phyloP scores from a whole-genome alignment of 2,797 vertebrate genomes.

The Graptemys geographica region DNA sequence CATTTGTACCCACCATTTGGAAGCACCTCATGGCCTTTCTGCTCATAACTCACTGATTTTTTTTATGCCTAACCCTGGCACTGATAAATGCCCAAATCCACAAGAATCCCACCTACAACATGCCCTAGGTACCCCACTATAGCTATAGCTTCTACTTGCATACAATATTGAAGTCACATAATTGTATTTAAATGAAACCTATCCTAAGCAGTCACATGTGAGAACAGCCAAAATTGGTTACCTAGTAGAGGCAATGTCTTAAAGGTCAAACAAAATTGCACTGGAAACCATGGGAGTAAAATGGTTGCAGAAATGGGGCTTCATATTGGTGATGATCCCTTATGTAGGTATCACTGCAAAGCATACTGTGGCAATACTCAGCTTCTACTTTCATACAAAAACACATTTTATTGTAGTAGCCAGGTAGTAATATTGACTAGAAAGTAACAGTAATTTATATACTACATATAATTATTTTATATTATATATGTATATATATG shows the following conservation, averaged over 20 bases:
- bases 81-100: not conserved
- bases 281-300: not conserved
- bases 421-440: not conserved
- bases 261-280: not conserved
- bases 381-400: not conserved
- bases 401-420: not conserved
- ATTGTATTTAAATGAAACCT: not conserved
- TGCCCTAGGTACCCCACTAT: not conserved
- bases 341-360: not conserved
- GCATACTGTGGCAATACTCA: not conserved
- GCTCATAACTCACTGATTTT: not conserved
- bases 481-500: too few species aligned
- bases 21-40: not conserved
- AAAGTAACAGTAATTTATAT: not conserved
- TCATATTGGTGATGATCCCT: not conserved
- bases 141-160: not conserved
- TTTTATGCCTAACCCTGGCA: not conserved
- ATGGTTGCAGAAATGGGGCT: not conserved
- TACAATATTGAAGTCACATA: not conserved
- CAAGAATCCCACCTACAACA: not conserved
- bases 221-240: not conserved
- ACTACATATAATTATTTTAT: too few species aligned
- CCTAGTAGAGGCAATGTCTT: not conserved
- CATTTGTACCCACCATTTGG: not conserved
- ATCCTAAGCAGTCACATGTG: not conserved